Evolutionary conservation across 2,888 invertebrate genomes (phyloP).

Genomic region (Drosophila kuntzei): DNA sequence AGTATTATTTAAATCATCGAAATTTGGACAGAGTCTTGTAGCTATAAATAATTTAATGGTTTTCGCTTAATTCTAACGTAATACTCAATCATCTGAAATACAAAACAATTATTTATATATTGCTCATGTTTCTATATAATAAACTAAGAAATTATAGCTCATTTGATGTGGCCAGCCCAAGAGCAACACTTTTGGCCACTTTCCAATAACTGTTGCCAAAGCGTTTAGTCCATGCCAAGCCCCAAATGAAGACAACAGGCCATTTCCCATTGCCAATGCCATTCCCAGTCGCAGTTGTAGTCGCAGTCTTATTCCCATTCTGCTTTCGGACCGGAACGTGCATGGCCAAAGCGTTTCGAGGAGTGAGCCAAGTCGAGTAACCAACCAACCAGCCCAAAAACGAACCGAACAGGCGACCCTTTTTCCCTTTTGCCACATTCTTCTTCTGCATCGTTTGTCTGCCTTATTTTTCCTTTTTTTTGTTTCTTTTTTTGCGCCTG

Average conservation of each 20-base stretch:
- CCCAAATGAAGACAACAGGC: constrained; percentile 60
- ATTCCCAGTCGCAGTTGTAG: constrained; percentile 4
- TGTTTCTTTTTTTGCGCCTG: constrained; percentile 48
- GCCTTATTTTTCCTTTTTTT: constrained; percentile 47
- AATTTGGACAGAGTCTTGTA: neutral
- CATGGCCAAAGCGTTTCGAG: constrained; percentile 64
- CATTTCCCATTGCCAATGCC: constrained; percentile 50
- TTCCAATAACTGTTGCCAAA: constrained; percentile 51
- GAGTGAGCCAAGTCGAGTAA: constrained; percentile 38
- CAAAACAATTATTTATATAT: constrained; percentile 4
- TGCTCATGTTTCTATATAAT: constrained; percentile 3
- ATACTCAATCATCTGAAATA: constrained; percentile 1
- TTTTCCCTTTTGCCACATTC: constrained; percentile 62
- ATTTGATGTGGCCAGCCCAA: constrained; percentile 20
- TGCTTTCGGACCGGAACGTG: constrained; percentile 42
- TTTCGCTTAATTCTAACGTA: constrained; percentile 4
- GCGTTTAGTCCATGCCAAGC: constrained; percentile 51
- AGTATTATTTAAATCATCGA: neutral
- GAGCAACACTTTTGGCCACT: constrained; percentile 38
- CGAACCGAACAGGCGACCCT: constrained; percentile 46
- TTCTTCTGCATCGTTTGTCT: constrained; percentile 26
- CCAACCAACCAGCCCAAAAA: constrained; percentile 50
- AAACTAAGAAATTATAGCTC: constrained; percentile 22
- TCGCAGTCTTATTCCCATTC: constrained; percentile 8
- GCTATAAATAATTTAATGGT: neutral